Base-by-base conservation (phyloP, 2,888 invertebrate genomes). In the Epinotia demarniana region DNA sequence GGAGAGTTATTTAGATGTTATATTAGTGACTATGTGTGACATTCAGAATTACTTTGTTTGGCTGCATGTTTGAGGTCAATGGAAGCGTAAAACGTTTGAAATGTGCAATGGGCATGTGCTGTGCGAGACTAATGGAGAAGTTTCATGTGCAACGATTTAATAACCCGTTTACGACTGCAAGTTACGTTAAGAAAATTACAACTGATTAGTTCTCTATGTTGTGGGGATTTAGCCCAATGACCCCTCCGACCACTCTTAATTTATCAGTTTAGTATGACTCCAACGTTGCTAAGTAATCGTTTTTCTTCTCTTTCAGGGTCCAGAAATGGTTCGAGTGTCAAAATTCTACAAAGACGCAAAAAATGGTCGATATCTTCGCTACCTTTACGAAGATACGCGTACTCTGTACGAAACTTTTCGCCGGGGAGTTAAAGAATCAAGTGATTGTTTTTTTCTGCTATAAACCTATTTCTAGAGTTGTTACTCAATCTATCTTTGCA, bases 401-500 rank as follows among this genome's bases (percentile, higher is more conserved):
- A 99, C 99, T 70, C 94, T 99, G 57, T 98, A 98, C 90, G 98
- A 98, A 84, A 96, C 97, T 80, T 98, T 99, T 92, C 96, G 98
- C 81, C 96, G 97, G 89, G 99, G 99, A 79, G 97, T 98, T 83
- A 98, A 97, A 92, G 97, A 98, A 90, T 98, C 98, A 86, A 98
- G 97, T 97, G 91, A 96, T 96, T 27, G 53, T 53, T n/a, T 67
- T 27, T n/a, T n/a, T 58, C 58, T 13, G 9, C 1, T 43, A 16
- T 68, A 18, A 68, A 18, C 18, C 9, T 16, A 70, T 64, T 16
- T 63, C 23, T 33, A 43, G 66, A 2, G 39, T 9, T 33, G 4
- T 19, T 33, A 8, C 6, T 0, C 6, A 33, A 33, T 33, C 33
- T 33, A 33, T 33, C 6, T 33, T 33, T 33, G 33, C 8, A 33